These are phyloP conservation scores for Dromaius novaehollandiae DNA, from an alignment of 2,113 vertebrate genomes.

Conservation along the genomic window DNA sequence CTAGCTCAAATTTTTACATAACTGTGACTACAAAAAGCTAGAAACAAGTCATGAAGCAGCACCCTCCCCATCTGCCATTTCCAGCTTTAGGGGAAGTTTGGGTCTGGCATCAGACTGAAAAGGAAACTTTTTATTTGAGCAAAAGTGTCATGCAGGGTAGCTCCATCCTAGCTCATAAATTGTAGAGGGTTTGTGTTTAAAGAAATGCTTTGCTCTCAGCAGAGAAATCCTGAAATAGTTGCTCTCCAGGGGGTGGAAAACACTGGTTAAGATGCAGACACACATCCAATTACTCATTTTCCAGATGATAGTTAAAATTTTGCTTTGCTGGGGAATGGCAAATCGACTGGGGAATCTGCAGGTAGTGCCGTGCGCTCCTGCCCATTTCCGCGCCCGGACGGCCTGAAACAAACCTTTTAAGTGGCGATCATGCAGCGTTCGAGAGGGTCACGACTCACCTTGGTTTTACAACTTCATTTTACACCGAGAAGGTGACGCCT, in stretches of 20 bases:
- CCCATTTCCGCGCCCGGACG: neutral
- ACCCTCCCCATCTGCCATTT: neutral
- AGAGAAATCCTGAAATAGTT: slow-evolving; percentile 11
- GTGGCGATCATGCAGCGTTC: neutral
- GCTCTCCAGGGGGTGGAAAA: neutral
- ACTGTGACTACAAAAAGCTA: neutral
- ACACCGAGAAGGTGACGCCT: fast-evolving
- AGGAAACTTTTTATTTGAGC: neutral
- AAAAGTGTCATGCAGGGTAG: neutral
- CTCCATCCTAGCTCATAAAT: neutral
- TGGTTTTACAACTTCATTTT: neutral
- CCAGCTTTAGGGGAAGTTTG: neutral
- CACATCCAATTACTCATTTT: neutral
- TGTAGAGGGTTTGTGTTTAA: slow-evolving; percentile 1
- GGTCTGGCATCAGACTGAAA: neutral
- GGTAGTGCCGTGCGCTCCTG: neutral
- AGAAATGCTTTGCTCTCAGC: slow-evolving; percentile 11
- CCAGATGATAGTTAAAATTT: slow-evolving; percentile 25
- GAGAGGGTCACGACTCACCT: neutral
- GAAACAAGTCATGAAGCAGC: too few relatives aligned
- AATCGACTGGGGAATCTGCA: neutral
- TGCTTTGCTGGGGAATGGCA: neutral
- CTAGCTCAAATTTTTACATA: neutral
- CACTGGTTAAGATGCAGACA: slow-evolving; percentile 27
- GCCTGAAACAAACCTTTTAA: neutral